Conservation (phyloP, 2,888 invertebrate species). For the Plagodis pulveraria region DNA sequence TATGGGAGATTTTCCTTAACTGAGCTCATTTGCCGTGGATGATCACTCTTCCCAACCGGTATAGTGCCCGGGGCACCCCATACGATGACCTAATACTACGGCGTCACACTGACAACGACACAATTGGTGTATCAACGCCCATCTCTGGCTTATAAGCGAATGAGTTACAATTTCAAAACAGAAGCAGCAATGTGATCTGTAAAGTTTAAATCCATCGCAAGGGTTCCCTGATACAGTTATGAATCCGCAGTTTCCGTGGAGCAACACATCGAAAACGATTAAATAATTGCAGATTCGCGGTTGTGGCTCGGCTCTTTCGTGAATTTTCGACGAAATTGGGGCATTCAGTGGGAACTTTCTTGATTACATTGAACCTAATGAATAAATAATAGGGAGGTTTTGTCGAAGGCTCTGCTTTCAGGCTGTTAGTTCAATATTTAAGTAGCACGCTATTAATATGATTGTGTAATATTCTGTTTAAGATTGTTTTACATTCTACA, state of each 20-base stretch:
- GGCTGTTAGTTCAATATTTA: conserved; percentile 45
- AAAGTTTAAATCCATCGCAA: conserved; percentile 11
- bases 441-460: conserved; percentile 17
- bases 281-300: conserved; percentile 77
- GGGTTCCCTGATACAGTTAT: conserved; percentile 51
- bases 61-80: conserved; percentile 73
- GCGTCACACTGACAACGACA: conserved; percentile 37
- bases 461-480: conserved; percentile 10
- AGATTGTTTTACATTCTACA: too few relatives aligned
- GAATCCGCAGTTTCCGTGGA: conserved; percentile 66
- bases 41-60: conserved; percentile 74
- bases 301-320: conserved; percentile 64
- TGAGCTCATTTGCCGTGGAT: conserved; percentile 62
- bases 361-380: conserved; percentile 69
- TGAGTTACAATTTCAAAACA: not conserved
- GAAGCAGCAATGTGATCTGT: conserved; percentile 37
- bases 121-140: conserved; percentile 39
- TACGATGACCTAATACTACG: conserved; percentile 61
- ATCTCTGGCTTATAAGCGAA: conserved; percentile 39
- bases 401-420: conserved; percentile 47
- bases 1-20: conserved; percentile 41
- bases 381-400: conserved; percentile 65
- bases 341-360: conserved; percentile 66
- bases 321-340: conserved; percentile 71
- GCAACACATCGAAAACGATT: conserved; percentile 76